These are phyloP conservation scores for Hydraecia micacea DNA, from an alignment of 2,888 invertebrate species.

Conservation along the genomic window DNA sequence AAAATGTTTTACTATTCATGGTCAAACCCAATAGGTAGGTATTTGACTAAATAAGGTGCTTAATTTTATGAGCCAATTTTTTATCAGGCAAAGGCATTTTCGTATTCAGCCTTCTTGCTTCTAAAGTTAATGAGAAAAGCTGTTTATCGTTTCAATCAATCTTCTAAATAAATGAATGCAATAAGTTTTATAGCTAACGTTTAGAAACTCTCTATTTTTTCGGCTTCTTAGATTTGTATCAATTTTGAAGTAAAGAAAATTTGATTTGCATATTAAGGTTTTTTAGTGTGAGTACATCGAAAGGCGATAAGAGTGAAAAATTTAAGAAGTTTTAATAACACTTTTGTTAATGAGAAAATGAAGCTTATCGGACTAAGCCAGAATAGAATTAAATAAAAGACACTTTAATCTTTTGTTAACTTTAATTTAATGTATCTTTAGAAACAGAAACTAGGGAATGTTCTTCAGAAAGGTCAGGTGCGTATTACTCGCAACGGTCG, in stretches of 20 bases:
- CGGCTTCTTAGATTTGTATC: constrained; percentile 56
- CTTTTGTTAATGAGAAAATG: constrained; percentile 25
- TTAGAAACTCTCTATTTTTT: constrained; percentile 61
- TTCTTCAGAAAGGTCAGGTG: background rate
- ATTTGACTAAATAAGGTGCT: constrained; percentile 30
- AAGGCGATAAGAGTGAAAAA: constrained; percentile 67
- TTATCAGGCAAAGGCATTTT: constrained; percentile 41
- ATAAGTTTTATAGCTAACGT: constrained; percentile 60
- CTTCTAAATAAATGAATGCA: constrained; percentile 68
- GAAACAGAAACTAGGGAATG: no score
- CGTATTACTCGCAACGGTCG: background rate
- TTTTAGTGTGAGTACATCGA: constrained; percentile 65
- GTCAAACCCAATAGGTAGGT: constrained; percentile 17
- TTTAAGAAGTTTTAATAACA: constrained; percentile 66
- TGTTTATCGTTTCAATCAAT: constrained; percentile 68
- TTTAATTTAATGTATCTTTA: constrained; percentile 1
- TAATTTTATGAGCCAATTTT: constrained; percentile 58
- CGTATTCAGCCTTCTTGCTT: constrained; percentile 42
- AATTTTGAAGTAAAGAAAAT: constrained; percentile 68
- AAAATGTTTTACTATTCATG: constrained; percentile 16
- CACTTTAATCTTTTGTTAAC: background rate
- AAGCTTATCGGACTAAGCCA: background rate
- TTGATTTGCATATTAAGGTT: constrained; percentile 61
- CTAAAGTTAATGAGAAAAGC: constrained; percentile 69
- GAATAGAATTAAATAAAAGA: background rate